Percentiles rank a stretch among this genome's conserved stretches.
phyloP scores from a whole-genome alignment of 1,140 invertebrate genomes.

The Caerostris darwini region DNA sequence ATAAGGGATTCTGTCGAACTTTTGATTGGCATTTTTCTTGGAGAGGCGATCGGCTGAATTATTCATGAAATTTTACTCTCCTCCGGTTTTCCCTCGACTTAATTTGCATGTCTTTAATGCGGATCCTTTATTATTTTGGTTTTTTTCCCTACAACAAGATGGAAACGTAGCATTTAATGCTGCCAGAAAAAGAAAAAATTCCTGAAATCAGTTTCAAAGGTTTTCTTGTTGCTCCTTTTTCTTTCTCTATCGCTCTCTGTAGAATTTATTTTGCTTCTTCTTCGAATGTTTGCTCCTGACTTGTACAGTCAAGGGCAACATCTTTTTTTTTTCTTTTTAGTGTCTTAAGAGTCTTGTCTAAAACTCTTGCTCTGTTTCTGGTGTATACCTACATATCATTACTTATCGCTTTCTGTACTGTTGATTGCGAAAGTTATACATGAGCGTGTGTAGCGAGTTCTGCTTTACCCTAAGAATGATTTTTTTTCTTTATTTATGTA shows the following conservation, averaged over 20 bases:
- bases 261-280: conserved; percentile 47
- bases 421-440: not conserved
- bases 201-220: conserved; percentile 58
- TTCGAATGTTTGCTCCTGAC: conserved; percentile 53
- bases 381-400: not conserved
- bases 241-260: too few relatives aligned
- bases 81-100: conserved; percentile 26
- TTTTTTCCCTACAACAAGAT: conserved; percentile 13
- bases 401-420: not conserved
- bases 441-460: too few relatives aligned
- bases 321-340: too few relatives aligned
- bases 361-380: not conserved
- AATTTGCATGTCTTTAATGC: conserved; percentile 71
- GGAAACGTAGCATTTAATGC: conserved; percentile 60
- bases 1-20: conserved; percentile 67
- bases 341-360: not conserved
- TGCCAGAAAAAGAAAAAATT: conserved; percentile 35
- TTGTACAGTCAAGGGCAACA: too few relatives aligned
- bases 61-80: conserved; percentile 59
- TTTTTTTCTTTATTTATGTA: too few relatives aligned
- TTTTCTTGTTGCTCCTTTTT: conserved; percentile 24
- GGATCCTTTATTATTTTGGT: not conserved
- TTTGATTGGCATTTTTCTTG: conserved; percentile 70
- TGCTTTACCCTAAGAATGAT: too few relatives aligned
- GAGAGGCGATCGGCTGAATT: conserved; percentile 59